Base-by-base conservation (phyloP, 2,113 vertebrate genomes). In the Vulpes vulpes region DNA sequence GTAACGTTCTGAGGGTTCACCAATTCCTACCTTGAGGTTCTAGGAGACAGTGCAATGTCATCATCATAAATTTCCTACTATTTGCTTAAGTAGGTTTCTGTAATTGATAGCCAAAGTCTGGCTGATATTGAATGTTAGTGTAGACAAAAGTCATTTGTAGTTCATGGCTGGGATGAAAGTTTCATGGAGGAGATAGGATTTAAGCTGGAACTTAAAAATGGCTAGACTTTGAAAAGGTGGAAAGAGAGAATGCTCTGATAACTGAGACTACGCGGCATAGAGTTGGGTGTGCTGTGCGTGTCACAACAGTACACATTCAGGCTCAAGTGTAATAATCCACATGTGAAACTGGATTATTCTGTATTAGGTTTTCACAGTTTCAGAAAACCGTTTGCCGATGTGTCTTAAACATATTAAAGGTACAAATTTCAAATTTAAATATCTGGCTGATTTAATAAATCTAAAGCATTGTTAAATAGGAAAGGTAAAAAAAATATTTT, bases 401-500 rank as follows among this genome's bases (percentile, higher is more conserved):
- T 84, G 32, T 59, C 65, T 94, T 69, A 96, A 89, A 89, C 8
- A 83, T 51, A 55, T 35, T 95, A 94, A 94, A 92, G 62, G 11
- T 38, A 43, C 9, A 88, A 62, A 43, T 89, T 94, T 96, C 12
- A 57, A 96, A 65, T 89, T 64, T 69, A 83, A 94, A 43, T 62
- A 60, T 64, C 53, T 73, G 43, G 14, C 57, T 71, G 30, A 3
- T 49, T 90, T 83, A 91, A 86, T 76, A 89, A 95, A 85, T 22
- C 25, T 57, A 95, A 95, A 53, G 25, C 8, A 84, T 17, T 16
- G 0, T 73, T 83, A 94, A 79, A 60, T 80, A 85, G 11, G 14
- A 49, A 64, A 86, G 53, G 32, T 71, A 84, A 96, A 91, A 94
- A 51, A 83, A 27, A 30, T 55, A 71, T n/a, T 79, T 86, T 87